These are phyloP conservation scores for Chauna torquata DNA, from an alignment of 2,113 vertebrate species.

Conservation along the genomic window DNA sequence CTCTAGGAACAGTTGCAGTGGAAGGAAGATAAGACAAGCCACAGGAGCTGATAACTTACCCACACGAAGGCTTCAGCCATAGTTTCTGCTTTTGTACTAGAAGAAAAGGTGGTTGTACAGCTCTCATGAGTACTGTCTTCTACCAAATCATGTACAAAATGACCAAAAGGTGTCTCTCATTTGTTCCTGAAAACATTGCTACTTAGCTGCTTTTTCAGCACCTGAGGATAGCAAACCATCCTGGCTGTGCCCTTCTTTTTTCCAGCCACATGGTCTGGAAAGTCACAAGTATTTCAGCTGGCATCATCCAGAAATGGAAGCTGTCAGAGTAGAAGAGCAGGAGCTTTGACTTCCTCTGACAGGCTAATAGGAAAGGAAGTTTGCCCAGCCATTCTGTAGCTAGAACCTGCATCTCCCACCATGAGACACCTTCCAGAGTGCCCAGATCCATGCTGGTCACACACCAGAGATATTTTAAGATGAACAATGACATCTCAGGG, in stretches of 20 bases:
- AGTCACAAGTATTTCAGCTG: not conserved
- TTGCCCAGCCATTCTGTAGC: not conserved
- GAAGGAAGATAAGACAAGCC: not conserved
- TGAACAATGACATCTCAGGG: not conserved
- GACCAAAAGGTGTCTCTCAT: not conserved
- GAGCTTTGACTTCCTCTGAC: not conserved
- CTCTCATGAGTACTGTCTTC: not conserved
- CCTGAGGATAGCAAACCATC: fast-evolving
- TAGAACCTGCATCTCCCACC: not conserved
- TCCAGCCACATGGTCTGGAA: not conserved
- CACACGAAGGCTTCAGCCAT: not conserved
- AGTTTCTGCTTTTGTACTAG: not conserved
- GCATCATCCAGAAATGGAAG: not conserved
- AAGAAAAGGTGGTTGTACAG: not conserved
- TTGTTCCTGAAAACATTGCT: not conserved
- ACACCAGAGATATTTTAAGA: not conserved
- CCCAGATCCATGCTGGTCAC: fast-evolving
- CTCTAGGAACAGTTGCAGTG: not conserved
- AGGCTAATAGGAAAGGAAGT: not conserved
- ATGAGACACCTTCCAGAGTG: not conserved
- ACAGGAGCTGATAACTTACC: not conserved
- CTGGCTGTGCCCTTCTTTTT: not conserved
- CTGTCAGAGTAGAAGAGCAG: not conserved
- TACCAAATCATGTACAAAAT: not conserved
- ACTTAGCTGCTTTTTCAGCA: not conserved